Evolutionary conservation across 1,140 invertebrate genomes (phyloP).

Genomic region (Caenorhabditis tropicalis): DNA sequence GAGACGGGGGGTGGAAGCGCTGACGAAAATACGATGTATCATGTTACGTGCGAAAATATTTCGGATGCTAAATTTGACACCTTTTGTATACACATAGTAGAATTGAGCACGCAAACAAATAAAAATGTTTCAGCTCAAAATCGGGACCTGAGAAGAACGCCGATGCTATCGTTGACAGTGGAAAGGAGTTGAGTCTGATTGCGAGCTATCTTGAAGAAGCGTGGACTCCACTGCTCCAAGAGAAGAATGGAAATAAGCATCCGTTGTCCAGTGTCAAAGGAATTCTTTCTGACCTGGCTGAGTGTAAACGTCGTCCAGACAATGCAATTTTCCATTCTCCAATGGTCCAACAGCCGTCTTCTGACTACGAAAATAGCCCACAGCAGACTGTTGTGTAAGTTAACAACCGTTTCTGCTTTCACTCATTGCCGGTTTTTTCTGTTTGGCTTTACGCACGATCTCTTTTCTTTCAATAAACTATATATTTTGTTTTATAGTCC

Average conservation of each 20-base stretch:
- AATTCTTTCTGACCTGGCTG: conserved; percentile 37
- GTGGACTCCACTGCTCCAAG: conserved; percentile 63
- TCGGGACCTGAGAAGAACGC: background rate
- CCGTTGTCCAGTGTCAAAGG: conserved; percentile 48
- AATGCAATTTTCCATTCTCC: background rate
- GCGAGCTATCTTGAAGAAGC: conserved; percentile 66
- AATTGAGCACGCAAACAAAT: background rate
- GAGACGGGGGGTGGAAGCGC: no score
- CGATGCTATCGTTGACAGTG: conserved; percentile 59
- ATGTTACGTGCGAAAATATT: background rate
- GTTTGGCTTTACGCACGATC: background rate
- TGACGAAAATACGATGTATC: background rate
- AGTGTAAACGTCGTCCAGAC: conserved; percentile 28
- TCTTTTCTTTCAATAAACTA: background rate
- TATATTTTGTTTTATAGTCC: conserved; percentile 7
- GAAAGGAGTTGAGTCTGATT: conserved; percentile 66
- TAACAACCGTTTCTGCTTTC: background rate
- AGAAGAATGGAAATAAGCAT: conserved; percentile 55
- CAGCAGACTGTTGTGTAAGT: conserved; percentile 43
- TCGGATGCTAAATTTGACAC: background rate
- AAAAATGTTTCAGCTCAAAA: background rate
- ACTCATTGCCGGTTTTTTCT: background rate
- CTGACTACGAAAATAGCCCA: conserved; percentile 70
- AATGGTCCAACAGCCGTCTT: conserved; percentile 40
- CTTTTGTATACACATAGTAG: background rate